phyloP scores from a whole-genome alignment of 1,140 invertebrate genomes.

The Drosophila baimaii region DNA sequence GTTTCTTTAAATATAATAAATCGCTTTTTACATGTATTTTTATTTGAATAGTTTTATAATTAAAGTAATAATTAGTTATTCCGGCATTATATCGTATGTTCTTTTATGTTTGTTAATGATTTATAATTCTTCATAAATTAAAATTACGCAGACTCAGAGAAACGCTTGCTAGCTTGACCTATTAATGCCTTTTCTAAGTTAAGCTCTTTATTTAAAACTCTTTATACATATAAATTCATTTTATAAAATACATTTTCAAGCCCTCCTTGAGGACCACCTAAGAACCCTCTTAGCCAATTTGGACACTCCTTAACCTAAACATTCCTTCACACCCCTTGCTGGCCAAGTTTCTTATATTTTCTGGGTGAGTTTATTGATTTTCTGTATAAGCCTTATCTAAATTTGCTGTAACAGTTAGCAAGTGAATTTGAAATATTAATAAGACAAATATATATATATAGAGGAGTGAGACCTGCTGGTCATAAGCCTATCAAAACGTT shows the following conservation, averaged over 20 bases:
- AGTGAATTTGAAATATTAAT: conserved; percentile 70
- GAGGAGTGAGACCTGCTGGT: conserved; percentile 23
- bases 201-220: too few relatives aligned
- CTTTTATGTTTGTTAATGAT: too few relatives aligned
- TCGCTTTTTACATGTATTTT: too few relatives aligned
- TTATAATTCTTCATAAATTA: too few relatives aligned
- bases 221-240: too few relatives aligned
- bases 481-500: conserved; percentile 78
- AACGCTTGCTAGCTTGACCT: too few relatives aligned
- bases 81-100: too few relatives aligned
- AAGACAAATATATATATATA: conserved; percentile 48
- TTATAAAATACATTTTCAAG: too few relatives aligned
- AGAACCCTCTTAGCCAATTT: background rate
- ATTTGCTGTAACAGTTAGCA: conserved; percentile 69
- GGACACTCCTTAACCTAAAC: background rate
- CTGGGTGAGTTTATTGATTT: conserved; percentile 52
- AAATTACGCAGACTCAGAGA: too few relatives aligned
- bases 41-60: too few relatives aligned
- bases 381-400: conserved; percentile 51
- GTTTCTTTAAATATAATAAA: background rate
- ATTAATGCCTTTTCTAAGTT: too few relatives aligned
- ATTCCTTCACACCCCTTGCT: conserved; percentile 16
- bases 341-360: background rate
- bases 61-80: too few relatives aligned
- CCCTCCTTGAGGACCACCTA: background rate